Evolutionary conservation across 2,888 invertebrate species (phyloP), one percentile per base, ranked within the genome.

Genomic region (Parochlus steinenii): DNA sequence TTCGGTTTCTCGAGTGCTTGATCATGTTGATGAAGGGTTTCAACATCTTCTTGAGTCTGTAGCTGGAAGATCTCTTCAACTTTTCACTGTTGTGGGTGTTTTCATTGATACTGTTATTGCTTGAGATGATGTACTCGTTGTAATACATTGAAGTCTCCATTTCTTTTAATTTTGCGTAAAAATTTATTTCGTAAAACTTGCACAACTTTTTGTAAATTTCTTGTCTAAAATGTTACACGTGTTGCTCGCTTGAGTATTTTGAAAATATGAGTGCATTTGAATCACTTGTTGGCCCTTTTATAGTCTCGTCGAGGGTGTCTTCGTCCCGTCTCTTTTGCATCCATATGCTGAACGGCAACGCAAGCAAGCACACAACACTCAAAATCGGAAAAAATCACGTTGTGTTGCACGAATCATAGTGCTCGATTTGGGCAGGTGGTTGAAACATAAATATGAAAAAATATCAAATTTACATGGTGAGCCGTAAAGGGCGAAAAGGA

Each of bases 61-160:
- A 63, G 55, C 53, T 63, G 53, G 69, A 67, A 36, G 54, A 54
- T 57, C 34, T 27, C 17, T 34, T 34, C 28, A 64, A 58, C 59
- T 74, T 72, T 54, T 72, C 72, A 50, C 67, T 63, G 62, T 75
- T 75, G 61, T 71, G 68, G 53, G 67, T 69, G 58, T 75, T 75
- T 54, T 75, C 74, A 66, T 75, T 75, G 54, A 73, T 64, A 48
- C 70, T 69, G 65, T 75, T 75, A 64, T 74, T 72, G 48, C 28
- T 28, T 10, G 67, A 70, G 30, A 69, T 65, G 57, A 70, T 66
- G 59, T 72, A 64, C 62, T 71, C 68, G 51, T 69, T 68, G 64
- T 65, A 63, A 53, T 36, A 36, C 16, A 31, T 25, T 30, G 36
- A 36, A 11, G 26, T 26, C 8, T 34, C 34, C 34, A 34, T 34